Base-by-base conservation (phyloP, 2,797 vertebrate genomes). In the Lerista edwardsae region DNA sequence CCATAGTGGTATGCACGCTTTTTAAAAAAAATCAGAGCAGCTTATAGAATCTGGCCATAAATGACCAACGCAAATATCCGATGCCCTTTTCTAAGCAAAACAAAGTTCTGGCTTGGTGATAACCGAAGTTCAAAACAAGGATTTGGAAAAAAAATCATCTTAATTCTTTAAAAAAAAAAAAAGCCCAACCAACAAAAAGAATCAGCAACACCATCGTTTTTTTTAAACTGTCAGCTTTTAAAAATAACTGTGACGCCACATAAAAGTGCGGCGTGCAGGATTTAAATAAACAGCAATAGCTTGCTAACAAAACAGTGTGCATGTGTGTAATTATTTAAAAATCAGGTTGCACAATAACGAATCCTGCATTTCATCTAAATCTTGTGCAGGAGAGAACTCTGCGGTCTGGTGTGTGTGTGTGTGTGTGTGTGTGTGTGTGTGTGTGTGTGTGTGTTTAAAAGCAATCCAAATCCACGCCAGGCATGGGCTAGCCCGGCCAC, bases 401-500 rank as follows among this genome's bases (percentile, higher is more conserved):
- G 79, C 82, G 79, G 84, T 86, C 39, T 61, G 47, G 51, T 72
- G 51, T 79, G 73, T 7, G 8, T 10, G 47, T 51, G 47, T 51
- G 47, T 51, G 47, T 51, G 47, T 51, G 47, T 51, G 47, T 51
- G 47, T 51, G 47, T 51, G 47, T 51, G 10, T 51, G 47, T 51
- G 47, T 51, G 47, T 51, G 47, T 51, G 47, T 51, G 47, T 51
- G 47, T 51, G 10, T 51, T 59, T 59, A 19, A 59, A 74, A 74
- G 77, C 79, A 76, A 91, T 88, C 89, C 88, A 93, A 91, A 92
- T 86, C 91, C 82, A 82, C 79, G 0, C 93, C 82, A 89, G 85
- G 94, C 94, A 94, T 91, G 93, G 92, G 47, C 93, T 89, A 87
- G 90, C 77, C 91, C 93, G 95, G 86, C 96, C 96, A 96, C 96